A percentile compares a stretch with the other conserved stretches of the same genome.
phyloP scores from a whole-genome alignment of 1,140 invertebrate genomes.

The Nasonia vitripennis region DNA sequence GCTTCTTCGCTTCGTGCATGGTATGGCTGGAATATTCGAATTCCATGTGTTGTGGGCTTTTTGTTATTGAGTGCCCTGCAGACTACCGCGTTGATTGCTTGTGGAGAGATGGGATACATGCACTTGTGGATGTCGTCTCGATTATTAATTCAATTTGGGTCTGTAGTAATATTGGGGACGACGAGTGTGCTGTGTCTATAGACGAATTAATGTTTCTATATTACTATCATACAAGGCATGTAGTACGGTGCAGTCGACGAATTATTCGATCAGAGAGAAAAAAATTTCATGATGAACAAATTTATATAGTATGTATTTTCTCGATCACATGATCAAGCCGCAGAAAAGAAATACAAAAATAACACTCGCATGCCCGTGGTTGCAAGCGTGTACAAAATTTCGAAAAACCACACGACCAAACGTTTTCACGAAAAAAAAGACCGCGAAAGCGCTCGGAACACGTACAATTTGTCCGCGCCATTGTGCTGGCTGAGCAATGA shows the following conservation, averaged over 20 bases:
- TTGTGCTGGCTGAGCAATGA: slow-evolving; percentile 8
- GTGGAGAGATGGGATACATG: neutral
- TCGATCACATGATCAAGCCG: too few species aligned
- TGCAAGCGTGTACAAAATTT: neutral
- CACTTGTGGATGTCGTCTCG: neutral
- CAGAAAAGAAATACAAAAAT: too few species aligned
- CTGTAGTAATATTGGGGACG: neutral
- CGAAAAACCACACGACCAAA: neutral
- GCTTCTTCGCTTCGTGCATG: neutral
- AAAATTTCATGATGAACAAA: too few species aligned
- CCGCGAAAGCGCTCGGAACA: slow-evolving; percentile 37
- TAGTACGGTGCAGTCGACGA: too few species aligned
- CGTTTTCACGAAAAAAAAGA: neutral
- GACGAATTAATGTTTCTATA: neutral
- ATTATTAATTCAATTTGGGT: neutral
- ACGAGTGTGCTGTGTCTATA: neutral
- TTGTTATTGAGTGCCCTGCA: too few species aligned
- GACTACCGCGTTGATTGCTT: neutral
- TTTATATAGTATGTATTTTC: too few species aligned
- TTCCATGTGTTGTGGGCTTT: neutral
- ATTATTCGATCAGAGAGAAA: too few species aligned
- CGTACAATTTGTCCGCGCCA: slow-evolving; percentile 9
- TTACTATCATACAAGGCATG: neutral
- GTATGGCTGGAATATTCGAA: neutral
- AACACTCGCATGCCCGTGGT: too few species aligned